A percentile compares a stretch with the other conserved stretches of the same genome.
phyloP scores from a whole-genome alignment of 2,888 invertebrate species.

The Tridacna gigas region DNA sequence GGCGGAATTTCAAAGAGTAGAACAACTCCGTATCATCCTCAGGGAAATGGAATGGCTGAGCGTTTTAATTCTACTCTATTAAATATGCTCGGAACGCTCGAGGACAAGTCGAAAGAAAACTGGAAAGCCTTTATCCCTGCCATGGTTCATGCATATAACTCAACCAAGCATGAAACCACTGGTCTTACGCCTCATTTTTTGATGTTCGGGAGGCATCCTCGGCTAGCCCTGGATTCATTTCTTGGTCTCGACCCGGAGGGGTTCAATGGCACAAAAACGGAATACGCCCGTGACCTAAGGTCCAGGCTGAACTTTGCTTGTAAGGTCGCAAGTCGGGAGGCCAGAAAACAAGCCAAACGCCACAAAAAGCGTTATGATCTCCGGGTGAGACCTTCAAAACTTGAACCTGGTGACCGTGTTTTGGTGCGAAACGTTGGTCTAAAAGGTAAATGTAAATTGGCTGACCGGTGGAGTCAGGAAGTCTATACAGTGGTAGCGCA shows the following conservation, averaged over 20 bases:
- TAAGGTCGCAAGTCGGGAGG: too few species aligned
- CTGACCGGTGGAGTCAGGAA: too few species aligned
- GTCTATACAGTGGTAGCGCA: too few species aligned
- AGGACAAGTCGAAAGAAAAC: neutral
- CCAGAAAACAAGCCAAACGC: too few species aligned
- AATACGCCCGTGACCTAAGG: neutral
- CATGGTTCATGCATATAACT: slow-evolving; percentile 4
- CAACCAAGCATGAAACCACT: slow-evolving; percentile 11
- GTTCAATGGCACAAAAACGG: neutral
- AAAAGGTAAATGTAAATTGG: too few species aligned
- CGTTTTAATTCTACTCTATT: neutral
- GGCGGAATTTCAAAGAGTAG: neutral
- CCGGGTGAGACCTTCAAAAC: too few species aligned
- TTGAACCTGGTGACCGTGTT: too few species aligned
- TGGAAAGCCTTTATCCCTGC: neutral
- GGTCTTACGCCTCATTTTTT: slow-evolving; percentile 4
- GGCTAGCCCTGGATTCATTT: neutral
- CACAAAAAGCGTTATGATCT: too few species aligned
- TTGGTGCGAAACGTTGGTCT: too few species aligned
- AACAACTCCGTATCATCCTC: neutral
- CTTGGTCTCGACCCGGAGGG: neutral
- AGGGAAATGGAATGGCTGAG: neutral
- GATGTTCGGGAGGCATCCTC: neutral
- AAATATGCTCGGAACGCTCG: neutral
- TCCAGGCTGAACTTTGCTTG: neutral